Evolutionary conservation across 2,797 vertebrate genomes (phyloP), one percentile per base, ranked within the genome.

Genomic region (Basileuterus tristriatus): DNA sequence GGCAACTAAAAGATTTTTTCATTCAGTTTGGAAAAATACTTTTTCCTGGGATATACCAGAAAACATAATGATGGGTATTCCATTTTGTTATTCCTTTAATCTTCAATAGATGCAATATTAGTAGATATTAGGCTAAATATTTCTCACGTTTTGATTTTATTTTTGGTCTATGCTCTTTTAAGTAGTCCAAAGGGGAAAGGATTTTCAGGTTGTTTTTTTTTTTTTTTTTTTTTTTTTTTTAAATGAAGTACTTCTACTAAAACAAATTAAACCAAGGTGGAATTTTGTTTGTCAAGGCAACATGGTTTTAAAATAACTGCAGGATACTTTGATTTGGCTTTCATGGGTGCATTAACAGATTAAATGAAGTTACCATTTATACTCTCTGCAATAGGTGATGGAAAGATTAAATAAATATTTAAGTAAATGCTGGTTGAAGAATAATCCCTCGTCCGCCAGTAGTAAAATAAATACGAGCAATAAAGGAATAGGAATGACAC

Each of bases 371-470:
- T 79, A 69, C 13, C 15, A 22, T 84, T 75, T 76, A 39, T 39
- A 69, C 6, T 75, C n/a, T 53, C 10, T 85, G 46, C 26, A 87
- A 75, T 5, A 71, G 10, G 4, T 72, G 34, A 71, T 82, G 34
- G 19, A 88, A 64, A 50, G 10, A 68, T 26, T 52, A 47, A 49
- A 34, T 19, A 0, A 16, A 1, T 53, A 14, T 68, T 79, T 71
- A 80, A 27, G 24, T 8, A 5, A 74, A 58, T 18, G 10, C 2
- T 44, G 5, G 0, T 4, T 83, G 55, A 72, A 71, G 15, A 58
- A 34, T 71, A 79, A 41, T 34, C 3, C 4, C 9, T 13, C 3
- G 1, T 52, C 3, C 1, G 0, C 22, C 14, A 75, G 12, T 13
- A 43, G 34, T 6, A 13, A 16, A 34, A 50, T 30, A 24, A 56